Evolutionary conservation across 2,888 invertebrate genomes (phyloP).

Genomic region (Drosophila mimica): DNA sequence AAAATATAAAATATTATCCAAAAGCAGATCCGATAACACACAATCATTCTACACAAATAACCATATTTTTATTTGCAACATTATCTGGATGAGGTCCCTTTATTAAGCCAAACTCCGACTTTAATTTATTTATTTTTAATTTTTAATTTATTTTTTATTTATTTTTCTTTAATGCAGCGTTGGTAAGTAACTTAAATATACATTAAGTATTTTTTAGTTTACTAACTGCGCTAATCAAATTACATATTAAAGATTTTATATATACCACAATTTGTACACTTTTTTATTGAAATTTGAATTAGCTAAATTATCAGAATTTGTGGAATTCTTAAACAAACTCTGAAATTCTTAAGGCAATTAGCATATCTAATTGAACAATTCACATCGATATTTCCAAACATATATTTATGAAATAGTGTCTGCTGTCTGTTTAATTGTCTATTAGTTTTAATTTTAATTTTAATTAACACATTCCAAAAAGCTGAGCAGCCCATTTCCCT

Average conservation of each 20-base stretch:
- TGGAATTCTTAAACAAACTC: too few species aligned
- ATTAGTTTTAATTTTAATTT: not conserved
- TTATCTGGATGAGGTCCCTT: not conserved
- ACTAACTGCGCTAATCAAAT: too few species aligned
- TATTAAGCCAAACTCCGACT: not conserved
- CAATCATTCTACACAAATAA: not conserved
- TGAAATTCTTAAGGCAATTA: not conserved
- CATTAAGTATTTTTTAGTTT: not conserved
- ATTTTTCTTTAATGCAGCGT: not conserved
- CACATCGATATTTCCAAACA: conserved; percentile 1
- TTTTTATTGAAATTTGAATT: too few species aligned
- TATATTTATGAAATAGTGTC: not conserved
- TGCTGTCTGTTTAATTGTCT: not conserved
- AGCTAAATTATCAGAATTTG: too few species aligned
- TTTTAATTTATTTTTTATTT: too few species aligned
- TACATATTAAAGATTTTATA: not conserved
- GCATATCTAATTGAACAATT: not conserved
- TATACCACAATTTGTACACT: too few species aligned
- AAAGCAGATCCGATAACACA: too few species aligned
- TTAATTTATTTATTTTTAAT: not conserved
- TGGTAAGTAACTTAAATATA: not conserved
- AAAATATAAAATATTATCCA: not conserved
- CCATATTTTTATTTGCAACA: not conserved
- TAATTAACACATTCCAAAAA: not conserved
- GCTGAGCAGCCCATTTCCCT: not conserved